These are phyloP conservation scores for Enteromius fasciolatus DNA, from an alignment of 2,797 vertebrate species.

Conservation along the genomic window DNA sequence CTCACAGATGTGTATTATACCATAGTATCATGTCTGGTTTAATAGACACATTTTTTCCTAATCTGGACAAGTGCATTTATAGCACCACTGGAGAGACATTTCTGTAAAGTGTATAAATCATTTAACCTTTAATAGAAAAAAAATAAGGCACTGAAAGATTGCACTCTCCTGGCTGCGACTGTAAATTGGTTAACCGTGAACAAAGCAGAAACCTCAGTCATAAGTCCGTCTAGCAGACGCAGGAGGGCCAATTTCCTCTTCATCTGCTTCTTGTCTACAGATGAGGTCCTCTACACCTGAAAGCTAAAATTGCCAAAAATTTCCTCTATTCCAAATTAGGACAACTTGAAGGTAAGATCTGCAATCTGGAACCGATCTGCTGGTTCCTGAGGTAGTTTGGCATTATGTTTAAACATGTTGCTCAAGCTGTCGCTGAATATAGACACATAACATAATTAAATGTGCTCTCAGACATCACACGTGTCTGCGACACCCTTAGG, in stretches of 20 bases:
- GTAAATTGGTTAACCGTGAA: background rate
- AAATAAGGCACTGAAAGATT: background rate
- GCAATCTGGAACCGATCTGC: background rate
- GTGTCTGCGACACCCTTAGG: background rate
- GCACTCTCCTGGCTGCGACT: background rate
- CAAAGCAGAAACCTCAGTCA: background rate
- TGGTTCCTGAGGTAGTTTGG: background rate
- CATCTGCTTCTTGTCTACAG: background rate
- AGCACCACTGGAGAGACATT: background rate
- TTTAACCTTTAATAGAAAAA: background rate
- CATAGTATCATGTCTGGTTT: background rate
- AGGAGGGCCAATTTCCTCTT: background rate
- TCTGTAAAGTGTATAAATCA: background rate
- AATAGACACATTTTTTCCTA: background rate
- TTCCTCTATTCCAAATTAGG: background rate
- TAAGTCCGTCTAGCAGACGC: slow-evolving; percentile 1
- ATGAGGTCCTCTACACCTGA: background rate
- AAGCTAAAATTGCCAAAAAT: background rate
- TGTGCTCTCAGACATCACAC: background rate
- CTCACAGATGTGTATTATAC: background rate
- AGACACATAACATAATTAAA: background rate
- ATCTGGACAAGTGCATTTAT: background rate
- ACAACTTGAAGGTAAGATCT: background rate
- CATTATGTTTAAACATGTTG: background rate
- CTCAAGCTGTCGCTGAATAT: background rate